Evolutionary conservation across 2,888 invertebrate genomes (phyloP), one percentile per base, ranked within the genome.

Genomic region (Hydrotaea cyrtoneurina): DNA sequence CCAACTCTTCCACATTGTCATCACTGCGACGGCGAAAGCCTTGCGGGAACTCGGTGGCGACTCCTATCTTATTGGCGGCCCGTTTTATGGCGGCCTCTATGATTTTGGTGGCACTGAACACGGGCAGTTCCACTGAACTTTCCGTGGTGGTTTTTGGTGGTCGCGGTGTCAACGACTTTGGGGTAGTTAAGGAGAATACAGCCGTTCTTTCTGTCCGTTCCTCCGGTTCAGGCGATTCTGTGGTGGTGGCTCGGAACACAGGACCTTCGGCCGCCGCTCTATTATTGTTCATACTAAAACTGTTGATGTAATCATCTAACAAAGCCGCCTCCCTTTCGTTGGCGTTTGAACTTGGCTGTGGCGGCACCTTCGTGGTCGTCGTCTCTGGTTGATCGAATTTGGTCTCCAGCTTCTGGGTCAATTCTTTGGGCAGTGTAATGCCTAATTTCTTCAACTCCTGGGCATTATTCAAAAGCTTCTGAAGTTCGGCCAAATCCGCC

Each of bases 401-500:
- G 3, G 86, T 86, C 76, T 91, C 91, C 8, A 90, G 82, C 75
- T 90, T 89, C 79, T 88, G 83, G 0, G 90, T 89, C 0, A 91
- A 85, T 62, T 90, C 89, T 26, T 88, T 88, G 26, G 91, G 91
- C 77, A 90, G 43, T 0, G 88, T 86, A 36, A 90, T 88, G 79
- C 90, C 90, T 39, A 92, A 86, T 75, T 91, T 91, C 74, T 91
- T 89, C 10, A 92, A 75, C 77, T 91, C 90, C 5, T 89, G 89
- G 13, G 94, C 92, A 59, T 94, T 93, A 39, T 92, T 92, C 17
- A 93, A 89, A 2, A 94, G 87, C 87, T 93, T 92, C 66, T 93
- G 92, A 10, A 94, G 87, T 87, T 93, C 93, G 11, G 92, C 90
- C 31, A 93, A 91, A 87, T 95, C 94, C 13, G 93, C 93, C 72